A percentile compares a stretch with the other conserved stretches of the same genome.
These are phyloP conservation scores for Mustela lutreola DNA, from an alignment of 2,113 vertebrate species.

Conservation along the genomic window DNA sequence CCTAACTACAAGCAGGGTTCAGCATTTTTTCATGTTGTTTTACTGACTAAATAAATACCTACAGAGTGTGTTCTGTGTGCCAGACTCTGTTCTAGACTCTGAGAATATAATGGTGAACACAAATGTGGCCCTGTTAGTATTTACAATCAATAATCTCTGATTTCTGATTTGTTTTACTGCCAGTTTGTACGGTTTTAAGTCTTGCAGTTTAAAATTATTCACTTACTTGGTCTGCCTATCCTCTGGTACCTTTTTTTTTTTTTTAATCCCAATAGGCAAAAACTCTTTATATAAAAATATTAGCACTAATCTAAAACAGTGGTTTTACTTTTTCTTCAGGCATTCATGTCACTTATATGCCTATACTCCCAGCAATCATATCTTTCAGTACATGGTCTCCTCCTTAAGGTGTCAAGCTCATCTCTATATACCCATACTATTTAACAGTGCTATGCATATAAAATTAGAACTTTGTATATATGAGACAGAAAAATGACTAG, in stretches of 20 bases:
- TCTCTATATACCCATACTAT: neutral
- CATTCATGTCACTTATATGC: neutral
- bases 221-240: neutral
- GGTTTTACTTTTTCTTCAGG: neutral
- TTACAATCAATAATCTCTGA: neutral
- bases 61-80: neutral
- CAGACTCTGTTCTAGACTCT: neutral
- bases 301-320: neutral
- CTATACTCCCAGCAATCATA: neutral
- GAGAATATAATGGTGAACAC: neutral
- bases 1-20: neutral
- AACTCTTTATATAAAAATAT: neutral
- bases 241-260: conserved; percentile 11
- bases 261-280: neutral
- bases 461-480: neutral
- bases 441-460: neutral
- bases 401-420: neutral
- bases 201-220: neutral
- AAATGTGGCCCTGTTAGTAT: neutral
- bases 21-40: neutral
- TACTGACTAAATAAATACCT: conserved; percentile 14
- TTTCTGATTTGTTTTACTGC: neutral
- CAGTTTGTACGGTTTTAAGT: neutral
- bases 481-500: neutral
- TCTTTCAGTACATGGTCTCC: neutral